These are phyloP conservation scores for Tenthredo mesomela DNA, from an alignment of 2,888 invertebrate genomes.

Conservation along the genomic window DNA sequence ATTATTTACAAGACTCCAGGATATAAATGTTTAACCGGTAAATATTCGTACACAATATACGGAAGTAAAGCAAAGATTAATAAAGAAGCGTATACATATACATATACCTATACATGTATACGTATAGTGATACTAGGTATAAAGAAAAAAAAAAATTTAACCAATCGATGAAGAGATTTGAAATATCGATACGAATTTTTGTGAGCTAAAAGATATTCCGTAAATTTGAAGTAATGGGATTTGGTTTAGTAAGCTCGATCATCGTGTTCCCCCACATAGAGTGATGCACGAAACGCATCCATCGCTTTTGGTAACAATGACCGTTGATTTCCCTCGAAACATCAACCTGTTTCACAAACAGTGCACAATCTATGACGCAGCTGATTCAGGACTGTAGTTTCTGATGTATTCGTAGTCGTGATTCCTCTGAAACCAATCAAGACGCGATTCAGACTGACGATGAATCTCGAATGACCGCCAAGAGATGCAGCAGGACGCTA, in stretches of 20 bases:
- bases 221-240: conserved; percentile 23
- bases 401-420: conserved; percentile 23
- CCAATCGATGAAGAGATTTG: neutral
- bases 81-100: neutral
- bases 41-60: neutral
- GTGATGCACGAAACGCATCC: conserved; percentile 36
- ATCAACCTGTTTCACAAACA: conserved; percentile 46
- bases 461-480: conserved; percentile 40
- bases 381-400: conserved; percentile 35
- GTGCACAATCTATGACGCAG: conserved; percentile 22
- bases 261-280: neutral
- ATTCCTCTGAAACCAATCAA: conserved; percentile 40
- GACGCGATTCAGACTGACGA: conserved; percentile 35
- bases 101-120: neutral
- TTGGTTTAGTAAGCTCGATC: neutral
- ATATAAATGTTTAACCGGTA: conserved; percentile 2
- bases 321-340: conserved; percentile 45
- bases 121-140: neutral
- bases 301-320: conserved; percentile 47
- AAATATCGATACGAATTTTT: neutral
- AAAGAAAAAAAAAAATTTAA: neutral
- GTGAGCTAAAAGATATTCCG: neutral
- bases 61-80: neutral
- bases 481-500: neutral
- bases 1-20: neutral